Evolutionary conservation across 1,140 invertebrate species (phyloP), one percentile per base, ranked within the genome.

Genomic region (Panonychus citri): DNA sequence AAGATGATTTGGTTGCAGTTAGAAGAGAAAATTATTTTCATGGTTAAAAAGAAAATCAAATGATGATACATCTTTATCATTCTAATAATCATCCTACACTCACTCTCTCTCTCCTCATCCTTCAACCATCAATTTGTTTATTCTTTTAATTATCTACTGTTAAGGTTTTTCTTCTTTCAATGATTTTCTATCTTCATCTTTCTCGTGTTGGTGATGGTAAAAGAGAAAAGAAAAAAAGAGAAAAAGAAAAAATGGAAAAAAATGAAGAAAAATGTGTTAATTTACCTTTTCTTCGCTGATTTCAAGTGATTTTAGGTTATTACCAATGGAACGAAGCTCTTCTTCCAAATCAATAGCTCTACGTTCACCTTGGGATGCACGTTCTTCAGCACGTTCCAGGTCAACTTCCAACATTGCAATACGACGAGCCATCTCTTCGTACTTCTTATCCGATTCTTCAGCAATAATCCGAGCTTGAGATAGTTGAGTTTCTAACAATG

Each of bases 331-430:
- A 69, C 90, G 83, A 65, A 98, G 79, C 75, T 98, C 91, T 71
- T 97, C 93, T 72, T 97, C 93, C 76, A 98, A 81, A 75, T 97
- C 93, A 70, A 93, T 87, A 28, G 78, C 83, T 80, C 86, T 96
- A 91, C 88, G 87, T 83, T 99, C 95, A 75, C 93, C 93, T 70
- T 89, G 77, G 74, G 97, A 91, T 67, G 95, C 89, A 74, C 94
- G 85, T 75, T 98, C 91, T 80, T 99, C 95, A 64, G 95, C 91
- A 77, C 94, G 84, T 76, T 99, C 95, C 74, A 99, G 80, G 78
- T 99, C 95, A 72, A 93, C 93, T 78, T 99, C 95, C 80, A 98
- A 90, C 88, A 99, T 97, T 74, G 95, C 95, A 81, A 99, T 85
- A 80, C 98, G 97, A 88, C 94, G 91, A 78, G 94, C 93, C 73